phyloP scores from a whole-genome alignment of 2,888 invertebrate genomes.

The Rutpela maculata region DNA sequence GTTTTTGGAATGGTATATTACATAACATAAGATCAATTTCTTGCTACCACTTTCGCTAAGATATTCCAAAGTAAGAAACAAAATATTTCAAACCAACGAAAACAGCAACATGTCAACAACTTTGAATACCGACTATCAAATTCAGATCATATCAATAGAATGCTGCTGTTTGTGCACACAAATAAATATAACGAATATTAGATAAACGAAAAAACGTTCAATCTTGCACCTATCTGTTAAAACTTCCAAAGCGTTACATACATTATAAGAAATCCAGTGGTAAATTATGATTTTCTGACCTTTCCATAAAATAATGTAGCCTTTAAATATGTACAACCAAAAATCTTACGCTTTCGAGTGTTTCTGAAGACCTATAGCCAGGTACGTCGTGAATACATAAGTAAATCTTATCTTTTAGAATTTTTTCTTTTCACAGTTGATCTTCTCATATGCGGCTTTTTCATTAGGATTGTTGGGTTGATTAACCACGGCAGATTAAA shows the following conservation, averaged over 20 bases:
- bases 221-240: constrained; percentile 33
- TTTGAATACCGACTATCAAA: too few relatives aligned
- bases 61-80: not conserved
- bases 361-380: constrained; percentile 41
- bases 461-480: constrained; percentile 62
- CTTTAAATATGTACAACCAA: constrained; percentile 43
- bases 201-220: not conserved
- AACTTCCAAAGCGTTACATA: constrained; percentile 27
- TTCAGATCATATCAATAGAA: not conserved
- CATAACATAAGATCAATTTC: not conserved
- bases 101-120: not conserved
- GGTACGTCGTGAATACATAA: constrained; percentile 44
- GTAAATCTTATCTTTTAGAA: constrained; percentile 58
- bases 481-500: constrained; percentile 71
- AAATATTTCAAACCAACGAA: not conserved
- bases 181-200: not conserved
- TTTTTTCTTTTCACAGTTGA: constrained; percentile 56
- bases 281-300: constrained; percentile 25
- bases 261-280: not conserved
- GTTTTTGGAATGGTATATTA: too few relatives aligned
- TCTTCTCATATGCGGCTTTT: constrained; percentile 51
- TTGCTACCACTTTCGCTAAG: not conserved
- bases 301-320: constrained; percentile 17
- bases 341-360: constrained; percentile 20
- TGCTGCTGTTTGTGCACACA: not conserved